Evolutionary conservation across 2,888 invertebrate genomes (phyloP), one percentile per base, ranked within the genome.

Genomic region (Dusona sp.): DNA sequence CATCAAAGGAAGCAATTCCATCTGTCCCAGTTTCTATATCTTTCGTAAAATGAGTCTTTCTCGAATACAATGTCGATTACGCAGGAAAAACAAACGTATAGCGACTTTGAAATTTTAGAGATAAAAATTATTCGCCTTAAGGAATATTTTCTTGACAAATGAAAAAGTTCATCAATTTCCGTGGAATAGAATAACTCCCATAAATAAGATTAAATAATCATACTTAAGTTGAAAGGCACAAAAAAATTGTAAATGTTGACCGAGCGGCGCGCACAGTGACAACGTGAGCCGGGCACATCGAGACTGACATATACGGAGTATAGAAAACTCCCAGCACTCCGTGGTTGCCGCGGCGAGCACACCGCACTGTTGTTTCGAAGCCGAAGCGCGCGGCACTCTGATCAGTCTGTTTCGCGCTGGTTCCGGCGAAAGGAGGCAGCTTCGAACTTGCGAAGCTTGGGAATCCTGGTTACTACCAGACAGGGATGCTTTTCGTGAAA

Each of bases 371-470:
- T 45, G 68, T 77, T 85, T 85, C 79, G 84, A 87, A 84, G 84
- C 79, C 82, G 79, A 82, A 84, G 36, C 81, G 51, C 74, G 54
- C 65, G 57, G 65, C 70, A 68, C 57, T 72, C 75, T 48, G 74
- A 82, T 79, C 86, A 86, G 88, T 88, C 82, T 42, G 78, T 73
- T 80, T 51, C 82, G 86, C 82, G 81, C 84, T 68, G 81, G 81
- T 85, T 81, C 85, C 83, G 74, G 51, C n/a, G 81, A 79, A 84
- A 81, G 70, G 80, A 84, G 68, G 51, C 73, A 3, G 67, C 72
- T 67, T 65, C 22, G 75, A 70, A 42, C 68, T 33, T 36, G 8
- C 54, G 38, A 25, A 68, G 68, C 79, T 84, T 22, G 38, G 25
- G 25, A n/a, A 73, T 77, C 29, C 6, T 80, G 38, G 54, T 45